These are phyloP conservation scores for Drosophila parabipectinata DNA, from an alignment of 1,140 invertebrate genomes.

Conservation along the genomic window DNA sequence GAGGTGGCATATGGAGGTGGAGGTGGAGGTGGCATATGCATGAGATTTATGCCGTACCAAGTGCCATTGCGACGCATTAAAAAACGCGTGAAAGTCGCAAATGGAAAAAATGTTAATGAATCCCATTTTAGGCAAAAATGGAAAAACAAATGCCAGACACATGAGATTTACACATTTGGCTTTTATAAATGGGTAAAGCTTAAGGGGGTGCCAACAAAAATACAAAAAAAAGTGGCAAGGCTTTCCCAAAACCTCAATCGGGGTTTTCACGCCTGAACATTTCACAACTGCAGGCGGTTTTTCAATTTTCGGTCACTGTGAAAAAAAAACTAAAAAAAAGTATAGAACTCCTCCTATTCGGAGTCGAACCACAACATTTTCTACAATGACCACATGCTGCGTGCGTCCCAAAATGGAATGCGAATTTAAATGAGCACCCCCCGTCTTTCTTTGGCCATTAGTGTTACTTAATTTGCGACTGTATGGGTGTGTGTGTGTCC, in stretches of 20 bases:
- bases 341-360: slow-evolving; percentile 17
- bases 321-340: slow-evolving; percentile 27
- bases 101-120: slow-evolving; percentile 80
- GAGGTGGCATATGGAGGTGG: neutral
- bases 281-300: slow-evolving; percentile 81
- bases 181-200: slow-evolving; percentile 65
- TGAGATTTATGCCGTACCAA: slow-evolving; percentile 75
- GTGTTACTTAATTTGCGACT: slow-evolving; percentile 78
- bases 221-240: neutral
- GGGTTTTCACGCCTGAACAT: slow-evolving; percentile 80
- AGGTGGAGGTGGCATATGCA: slow-evolving; percentile 53
- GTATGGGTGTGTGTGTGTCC: neutral
- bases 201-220: neutral
- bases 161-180: slow-evolving; percentile 74
- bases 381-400: slow-evolving; percentile 54
- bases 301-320: slow-evolving; percentile 75
- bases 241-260: slow-evolving; percentile 63
- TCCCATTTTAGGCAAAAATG: slow-evolving; percentile 25
- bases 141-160: slow-evolving; percentile 49
- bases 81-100: slow-evolving; percentile 73
- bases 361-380: neutral
- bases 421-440: slow-evolving; percentile 57
- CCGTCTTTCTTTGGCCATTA: slow-evolving; percentile 58
- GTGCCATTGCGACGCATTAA: slow-evolving; percentile 25
- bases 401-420: slow-evolving; percentile 72